Conservation (phyloP, 2,113 vertebrate species). For the Falco punctatus region DNA sequence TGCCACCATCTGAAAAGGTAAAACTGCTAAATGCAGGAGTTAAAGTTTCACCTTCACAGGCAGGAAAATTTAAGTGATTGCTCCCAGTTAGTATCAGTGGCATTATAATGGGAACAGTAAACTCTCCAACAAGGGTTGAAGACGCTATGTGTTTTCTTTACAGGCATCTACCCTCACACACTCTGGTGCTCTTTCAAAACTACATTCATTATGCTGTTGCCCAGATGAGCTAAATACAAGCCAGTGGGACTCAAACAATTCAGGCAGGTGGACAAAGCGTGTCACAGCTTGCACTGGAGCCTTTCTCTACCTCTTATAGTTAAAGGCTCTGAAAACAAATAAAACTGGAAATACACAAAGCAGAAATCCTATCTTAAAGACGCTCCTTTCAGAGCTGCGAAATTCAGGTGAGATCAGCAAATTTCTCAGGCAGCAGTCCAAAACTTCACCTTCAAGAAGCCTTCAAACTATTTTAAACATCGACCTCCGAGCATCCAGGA, state of each 20-base stretch:
- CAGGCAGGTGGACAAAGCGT: not conserved
- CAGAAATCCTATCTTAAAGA: conserved; percentile 2
- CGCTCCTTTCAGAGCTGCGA: not conserved
- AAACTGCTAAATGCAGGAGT: not conserved
- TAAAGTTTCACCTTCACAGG: not conserved
- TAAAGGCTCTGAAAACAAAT: not conserved
- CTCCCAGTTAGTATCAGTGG: not conserved
- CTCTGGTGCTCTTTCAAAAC: not conserved
- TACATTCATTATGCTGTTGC: not conserved
- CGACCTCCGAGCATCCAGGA: not conserved
- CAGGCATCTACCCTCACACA: not conserved
- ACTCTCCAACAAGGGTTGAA: not conserved
- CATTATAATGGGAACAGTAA: not conserved
- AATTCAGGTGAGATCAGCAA: not conserved
- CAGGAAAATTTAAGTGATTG: not conserved
- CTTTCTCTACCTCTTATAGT: not conserved
- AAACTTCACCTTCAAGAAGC: conserved; percentile 28
- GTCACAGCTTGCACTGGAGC: not conserved
- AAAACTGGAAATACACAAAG: not conserved
- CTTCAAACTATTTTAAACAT: not conserved
- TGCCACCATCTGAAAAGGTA: not conserved
- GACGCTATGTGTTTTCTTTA: not conserved
- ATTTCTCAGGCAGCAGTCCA: conserved; percentile 24
- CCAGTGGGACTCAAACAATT: not conserved
- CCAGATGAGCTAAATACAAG: not conserved